Evolutionary conservation across 1,140 invertebrate species (phyloP), one percentile per base, ranked within the genome.

Genomic region (Halesus radiatus): DNA sequence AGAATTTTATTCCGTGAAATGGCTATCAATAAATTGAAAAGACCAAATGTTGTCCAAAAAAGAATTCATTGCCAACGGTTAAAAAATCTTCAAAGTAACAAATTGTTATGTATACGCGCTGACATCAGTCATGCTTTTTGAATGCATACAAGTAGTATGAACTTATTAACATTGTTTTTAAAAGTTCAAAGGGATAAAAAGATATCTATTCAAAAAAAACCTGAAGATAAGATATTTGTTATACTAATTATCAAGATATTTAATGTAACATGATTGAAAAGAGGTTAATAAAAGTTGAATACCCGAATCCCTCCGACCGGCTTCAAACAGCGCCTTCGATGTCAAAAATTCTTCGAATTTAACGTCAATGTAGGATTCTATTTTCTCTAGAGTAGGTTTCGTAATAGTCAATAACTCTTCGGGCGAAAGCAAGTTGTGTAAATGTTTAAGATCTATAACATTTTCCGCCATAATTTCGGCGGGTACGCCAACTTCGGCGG

Each of bases 311-410:
- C 89, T 88, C 85, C 90, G 91, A 75, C 88, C 90, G 32, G 91
- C 92, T 86, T 94, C 92, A 80, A 92, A 91, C 20, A 94, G 87
- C 5, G 93, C 93, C 88, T 94, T 94, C 2, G 91, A 90, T n/a
- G 92, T 93, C 53, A 94, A 89, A 58, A 92, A 93, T 86, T 94
- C 92, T 84, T 93, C 92, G 83, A 93, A 92, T 86, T 92, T 92
- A 79, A 91, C 88, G 50, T 91, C 92, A 78, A 93, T 92, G 84
- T 91, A 92, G 3, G 85, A 84, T 79, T 93, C 91, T 52, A 95
- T 89, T 87, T 94, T 95, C 70, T 89, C 83, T 22, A 85, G 85
- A 80, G 88, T 77, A 23, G 78, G 76, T 78, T 84, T 84, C 15
- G 87, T 85, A 82, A 89, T 81, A 80, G 80, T 85, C 54, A 85